Base-by-base conservation (phyloP, 2,797 vertebrate genomes). In the Parauchenoglanis ngamensis region DNA sequence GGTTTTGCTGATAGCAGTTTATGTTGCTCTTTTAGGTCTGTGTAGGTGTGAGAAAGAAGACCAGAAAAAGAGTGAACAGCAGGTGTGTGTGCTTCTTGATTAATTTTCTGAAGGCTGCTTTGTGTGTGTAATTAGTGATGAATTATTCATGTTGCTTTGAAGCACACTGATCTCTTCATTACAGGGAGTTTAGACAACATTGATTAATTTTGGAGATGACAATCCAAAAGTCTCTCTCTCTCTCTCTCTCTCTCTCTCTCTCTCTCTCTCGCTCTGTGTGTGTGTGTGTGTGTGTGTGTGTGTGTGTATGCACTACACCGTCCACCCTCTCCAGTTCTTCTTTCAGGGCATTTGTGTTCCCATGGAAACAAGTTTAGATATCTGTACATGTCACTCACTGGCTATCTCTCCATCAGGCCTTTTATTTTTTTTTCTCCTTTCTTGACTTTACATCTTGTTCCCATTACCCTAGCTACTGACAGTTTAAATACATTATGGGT, bases 131-230 rank as follows among this genome's bases (percentile, higher is more conserved):
- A 91, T 90, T 63, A 86, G 56, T 81, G 54, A 88, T 91, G 89
- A 92, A 89, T 92, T 88, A 92, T 91, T 85, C 88, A 91, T 90
- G 73, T 12, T 25, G 59, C 85, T 91, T 91, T 91, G 81, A 89
- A 84, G 83, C 56, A 68, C 56, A 61, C 86, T 84, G 79, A 87
- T 84, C 83, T 90, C 86, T 91, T 92, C 85, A 92, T 92, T 88
- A 80, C 85, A 68, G 72, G 72, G 61, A 84, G 87, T 87, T 91
- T 88, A 89, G 84, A 88, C 86, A 91, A 91, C 88, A 90, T 77
- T 89, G 87, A 92, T 91, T 90, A 78, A 88, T 88, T 87, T 76
- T 17, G 85, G 63, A 83, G 54, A 87, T 75, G 80, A 77, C 81
- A 84, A 25, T 76, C 79, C 59, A 73, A 73, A 84, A 72, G 23